Base-by-base conservation (phyloP, 2,113 vertebrate genomes). In the Prionailurus bengalensis region DNA sequence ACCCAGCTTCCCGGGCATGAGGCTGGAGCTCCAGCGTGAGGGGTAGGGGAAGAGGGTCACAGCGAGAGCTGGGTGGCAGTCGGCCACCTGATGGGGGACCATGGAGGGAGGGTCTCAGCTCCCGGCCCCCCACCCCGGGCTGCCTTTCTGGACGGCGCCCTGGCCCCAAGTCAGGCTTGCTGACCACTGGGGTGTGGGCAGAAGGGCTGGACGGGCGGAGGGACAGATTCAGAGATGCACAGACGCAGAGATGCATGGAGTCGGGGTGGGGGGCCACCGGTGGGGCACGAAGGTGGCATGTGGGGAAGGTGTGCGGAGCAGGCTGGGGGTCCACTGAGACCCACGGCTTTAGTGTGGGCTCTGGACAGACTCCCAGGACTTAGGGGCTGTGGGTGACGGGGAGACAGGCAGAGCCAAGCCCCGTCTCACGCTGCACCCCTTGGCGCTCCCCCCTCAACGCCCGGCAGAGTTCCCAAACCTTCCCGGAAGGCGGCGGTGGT, bases 361-460 rank as follows among this genome's bases (percentile, higher is more conserved):
- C 66, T 61, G 19, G 66, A 65, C 15, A 9, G 45, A 17, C 42
- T 73, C 51, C 48, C 27, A 6, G 93, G 91, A n/a, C 36, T 12
- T 2, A 33, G 33, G 27, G 55, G 68, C 10, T 65, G 63, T 53
- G 61, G 33, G 29, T 4, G 36, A 51, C 1, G 42, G 16, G 33
- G 27, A 74, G 13, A 42, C 1, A 0, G 3, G 15, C 61, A 1
- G 42, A 29, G 68, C 27, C 0, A 1, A 17, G 42, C 53, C 79
- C 51, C 7, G 15, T n/a, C 33, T 63, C 29, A 61, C 27, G 14
- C 33, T 12, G 13, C 0, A 0, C 31, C 8, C 15, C 10, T 8
- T 17, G 29, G 4, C 0, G 7, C 2, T 29, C 61, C 71, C 68
- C 1, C 4, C 4, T 58, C 58, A 9, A 4, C 17, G 3, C 79